Percentiles rank a stretch among this genome's conserved stretches.
Evolutionary conservation across 2,888 invertebrate species (phyloP).

Genomic region (Spodoptera littoralis): DNA sequence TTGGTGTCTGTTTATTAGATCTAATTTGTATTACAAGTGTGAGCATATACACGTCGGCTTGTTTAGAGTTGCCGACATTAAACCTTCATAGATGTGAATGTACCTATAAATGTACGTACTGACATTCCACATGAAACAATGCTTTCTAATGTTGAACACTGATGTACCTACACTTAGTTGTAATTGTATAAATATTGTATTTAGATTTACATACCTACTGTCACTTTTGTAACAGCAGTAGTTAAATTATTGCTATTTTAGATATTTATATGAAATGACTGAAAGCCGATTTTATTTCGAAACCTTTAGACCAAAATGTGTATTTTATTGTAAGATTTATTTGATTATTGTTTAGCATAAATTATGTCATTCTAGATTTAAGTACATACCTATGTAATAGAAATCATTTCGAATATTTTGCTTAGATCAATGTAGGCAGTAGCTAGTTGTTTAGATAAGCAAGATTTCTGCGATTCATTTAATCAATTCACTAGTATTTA

Average conservation of each 20-base stretch:
- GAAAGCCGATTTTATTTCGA: conserved; percentile 35
- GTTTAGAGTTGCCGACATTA: conserved; percentile 10
- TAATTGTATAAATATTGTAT: conserved; percentile 34
- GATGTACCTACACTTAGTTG: conserved; percentile 10
- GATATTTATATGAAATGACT: conserved; percentile 31
- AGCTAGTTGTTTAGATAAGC: conserved; percentile 22
- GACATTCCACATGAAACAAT: conserved; percentile 42
- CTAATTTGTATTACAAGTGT: conserved; percentile 23
- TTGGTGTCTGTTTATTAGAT: conserved; percentile 43
- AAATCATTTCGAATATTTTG: conserved; percentile 22
- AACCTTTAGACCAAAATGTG: conserved; percentile 5
- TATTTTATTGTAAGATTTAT: conserved; percentile 29
- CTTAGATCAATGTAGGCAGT: conserved; percentile 43
- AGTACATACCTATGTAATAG: background rate
- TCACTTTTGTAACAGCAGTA: conserved; percentile 8
- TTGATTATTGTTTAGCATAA: conserved; percentile 8
- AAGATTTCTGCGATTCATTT: conserved; percentile 31
- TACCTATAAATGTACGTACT: conserved; percentile 7
- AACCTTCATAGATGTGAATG: conserved; percentile 11
- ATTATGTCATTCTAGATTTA: too few species aligned
- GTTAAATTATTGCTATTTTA: conserved; percentile 7
- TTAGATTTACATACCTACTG: conserved; percentile 20
- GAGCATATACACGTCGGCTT: conserved; percentile 5
- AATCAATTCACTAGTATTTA: conserved; percentile 26
- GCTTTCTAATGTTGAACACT: conserved; percentile 14